Percentiles rank a stretch among this genome's conserved stretches.
phyloP scores from a whole-genome alignment of 2,888 invertebrate genomes.

The Cheilosia vulpina region DNA sequence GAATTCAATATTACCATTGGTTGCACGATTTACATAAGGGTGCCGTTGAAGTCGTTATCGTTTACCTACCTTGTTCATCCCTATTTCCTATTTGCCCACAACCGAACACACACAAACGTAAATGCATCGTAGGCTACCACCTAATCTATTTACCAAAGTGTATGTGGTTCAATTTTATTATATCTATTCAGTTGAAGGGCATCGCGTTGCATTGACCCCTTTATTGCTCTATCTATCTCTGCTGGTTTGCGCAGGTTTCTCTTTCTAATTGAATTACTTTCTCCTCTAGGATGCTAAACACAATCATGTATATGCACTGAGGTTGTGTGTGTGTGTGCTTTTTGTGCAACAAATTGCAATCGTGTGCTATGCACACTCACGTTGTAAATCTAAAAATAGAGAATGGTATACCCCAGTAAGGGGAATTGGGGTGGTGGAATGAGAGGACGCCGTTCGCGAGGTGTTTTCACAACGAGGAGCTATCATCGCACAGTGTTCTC shows the following conservation, averaged over 20 bases:
- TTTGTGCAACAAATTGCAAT: constrained; percentile 53
- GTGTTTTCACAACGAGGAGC: constrained; percentile 52
- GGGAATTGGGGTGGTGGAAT: constrained; percentile 27
- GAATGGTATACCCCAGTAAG: constrained; percentile 32
- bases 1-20: constrained; percentile 51
- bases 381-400: constrained; percentile 70
- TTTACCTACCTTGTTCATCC: constrained; percentile 19
- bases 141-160: background rate
- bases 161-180: constrained; percentile 69
- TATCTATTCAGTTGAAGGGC: constrained; percentile 77
- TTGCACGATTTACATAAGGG: constrained; percentile 47
- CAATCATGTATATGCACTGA: constrained; percentile 2
- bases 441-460: constrained; percentile 56
- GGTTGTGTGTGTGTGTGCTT: background rate
- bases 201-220: constrained; percentile 78
- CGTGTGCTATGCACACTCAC: constrained; percentile 24
- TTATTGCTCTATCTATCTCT: constrained; percentile 71
- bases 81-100: constrained; percentile 32
- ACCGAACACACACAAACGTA: constrained; percentile 5
- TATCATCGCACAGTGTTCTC: constrained; percentile 41
- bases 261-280: constrained; percentile 74
- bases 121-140: constrained; percentile 1
- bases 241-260: constrained; percentile 71
- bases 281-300: constrained; percentile 68
- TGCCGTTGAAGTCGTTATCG: constrained; percentile 8